These are phyloP conservation scores for Falco rusticolus DNA, from an alignment of 2,797 vertebrate genomes.

Conservation along the genomic window DNA sequence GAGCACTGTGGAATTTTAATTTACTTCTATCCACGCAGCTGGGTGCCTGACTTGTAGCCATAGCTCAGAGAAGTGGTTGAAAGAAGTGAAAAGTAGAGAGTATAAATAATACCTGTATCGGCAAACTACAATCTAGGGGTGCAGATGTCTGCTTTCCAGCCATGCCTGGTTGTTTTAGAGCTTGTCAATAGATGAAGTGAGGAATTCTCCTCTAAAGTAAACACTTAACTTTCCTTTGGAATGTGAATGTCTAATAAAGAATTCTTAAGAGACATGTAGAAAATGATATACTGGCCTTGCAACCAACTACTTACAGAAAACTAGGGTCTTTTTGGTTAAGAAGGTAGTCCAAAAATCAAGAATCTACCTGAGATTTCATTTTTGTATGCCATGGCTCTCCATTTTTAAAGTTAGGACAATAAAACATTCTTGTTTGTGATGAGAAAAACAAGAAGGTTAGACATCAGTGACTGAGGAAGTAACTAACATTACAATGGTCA, in stretches of 20 bases:
- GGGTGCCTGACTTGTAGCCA: background rate
- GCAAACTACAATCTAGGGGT: background rate
- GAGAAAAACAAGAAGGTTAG: background rate
- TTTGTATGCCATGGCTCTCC: background rate
- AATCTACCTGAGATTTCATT: background rate
- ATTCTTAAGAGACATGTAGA: background rate
- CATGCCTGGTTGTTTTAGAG: background rate
- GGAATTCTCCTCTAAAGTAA: background rate
- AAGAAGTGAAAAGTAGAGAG: background rate
- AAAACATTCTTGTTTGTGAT: background rate
- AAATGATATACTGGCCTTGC: background rate
- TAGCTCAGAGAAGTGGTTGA: background rate
- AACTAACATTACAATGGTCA: background rate
- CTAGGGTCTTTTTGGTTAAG: background rate
- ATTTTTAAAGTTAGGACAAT: background rate
- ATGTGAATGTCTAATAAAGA: background rate
- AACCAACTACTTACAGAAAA: background rate
- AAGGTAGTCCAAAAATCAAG: background rate
- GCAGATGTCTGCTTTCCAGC: background rate
- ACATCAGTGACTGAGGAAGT: background rate
- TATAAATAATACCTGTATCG: background rate
- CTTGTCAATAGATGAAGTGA: background rate
- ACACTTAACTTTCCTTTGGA: background rate
- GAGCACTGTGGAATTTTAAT: slow-evolving; percentile 3
- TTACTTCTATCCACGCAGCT: background rate